A percentile compares a stretch with the other conserved stretches of the same genome.
phyloP scores from a whole-genome alignment of 2,797 vertebrate species.

The Acrocephalus scirpaceus region DNA sequence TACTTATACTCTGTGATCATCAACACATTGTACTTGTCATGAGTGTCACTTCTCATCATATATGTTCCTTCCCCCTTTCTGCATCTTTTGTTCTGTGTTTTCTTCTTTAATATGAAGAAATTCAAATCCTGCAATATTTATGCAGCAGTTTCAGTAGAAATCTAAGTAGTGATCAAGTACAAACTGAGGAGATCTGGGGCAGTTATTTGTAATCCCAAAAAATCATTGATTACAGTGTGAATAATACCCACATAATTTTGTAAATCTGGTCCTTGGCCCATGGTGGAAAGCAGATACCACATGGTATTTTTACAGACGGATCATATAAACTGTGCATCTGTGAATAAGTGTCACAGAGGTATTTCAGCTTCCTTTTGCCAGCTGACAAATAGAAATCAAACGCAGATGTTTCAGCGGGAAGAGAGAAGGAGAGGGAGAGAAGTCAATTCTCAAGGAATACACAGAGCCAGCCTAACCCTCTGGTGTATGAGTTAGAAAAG shows the following conservation, averaged over 20 bases:
- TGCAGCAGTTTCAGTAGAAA: not conserved
- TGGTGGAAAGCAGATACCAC: not conserved
- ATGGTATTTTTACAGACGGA: slow-evolving; percentile 13
- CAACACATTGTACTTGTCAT: not conserved
- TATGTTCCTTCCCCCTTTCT: not conserved
- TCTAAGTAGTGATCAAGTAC: not conserved
- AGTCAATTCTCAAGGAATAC: slow-evolving; percentile 35
- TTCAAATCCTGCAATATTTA: not conserved
- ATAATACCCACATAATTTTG: not conserved
- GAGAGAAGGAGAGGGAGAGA: not conserved
- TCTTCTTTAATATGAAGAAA: not conserved
- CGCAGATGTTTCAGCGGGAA: not conserved
- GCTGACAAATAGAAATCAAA: slow-evolving; percentile 21
- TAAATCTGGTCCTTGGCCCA: not conserved
- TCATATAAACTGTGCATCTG: not conserved
- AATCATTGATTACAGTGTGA: not conserved
- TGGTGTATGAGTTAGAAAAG: slow-evolving; percentile 15
- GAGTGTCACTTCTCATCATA: not conserved
- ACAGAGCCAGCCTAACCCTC: slow-evolving; percentile 10
- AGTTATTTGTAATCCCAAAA: not conserved
- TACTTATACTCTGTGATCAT: not conserved
- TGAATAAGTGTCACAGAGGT: slow-evolving; percentile 29
- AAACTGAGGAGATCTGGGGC: not conserved
- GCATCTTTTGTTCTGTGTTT: not conserved
- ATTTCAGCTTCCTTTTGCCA: slow-evolving; percentile 47